phyloP scores from a whole-genome alignment of 1,140 invertebrate genomes.

The Camponotus floridanus region DNA sequence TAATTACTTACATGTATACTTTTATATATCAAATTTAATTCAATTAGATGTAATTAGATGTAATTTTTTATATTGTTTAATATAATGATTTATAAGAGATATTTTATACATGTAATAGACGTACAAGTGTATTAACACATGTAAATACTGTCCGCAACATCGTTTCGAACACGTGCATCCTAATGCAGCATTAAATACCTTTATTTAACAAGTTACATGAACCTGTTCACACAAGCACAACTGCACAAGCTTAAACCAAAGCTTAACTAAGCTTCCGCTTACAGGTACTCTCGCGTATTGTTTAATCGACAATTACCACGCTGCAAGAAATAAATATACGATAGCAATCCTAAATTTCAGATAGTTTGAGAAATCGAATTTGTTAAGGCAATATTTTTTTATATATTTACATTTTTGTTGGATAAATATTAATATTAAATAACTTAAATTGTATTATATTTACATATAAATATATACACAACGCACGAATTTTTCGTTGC shows the following conservation, averaged over 20 bases:
- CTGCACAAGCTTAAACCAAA: constrained; percentile 67
- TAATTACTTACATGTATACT: neutral
- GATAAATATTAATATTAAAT: neutral
- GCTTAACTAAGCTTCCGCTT: constrained; percentile 72
- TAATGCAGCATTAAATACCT: constrained; percentile 57
- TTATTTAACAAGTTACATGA: constrained; percentile 54
- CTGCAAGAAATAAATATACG: constrained; percentile 2
- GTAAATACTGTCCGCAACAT: constrained; percentile 36
- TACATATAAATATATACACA: neutral
- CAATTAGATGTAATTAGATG: neutral
- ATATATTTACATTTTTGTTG: neutral
- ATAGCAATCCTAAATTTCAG: neutral
- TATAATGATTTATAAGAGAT: neutral
- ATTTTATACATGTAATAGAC: neutral
- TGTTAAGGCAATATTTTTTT: neutral
- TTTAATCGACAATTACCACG: constrained; percentile 59
- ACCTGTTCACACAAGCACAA: constrained; percentile 57
- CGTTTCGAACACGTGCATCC: constrained; percentile 25
- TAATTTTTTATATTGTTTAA: neutral
- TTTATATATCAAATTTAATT: neutral
- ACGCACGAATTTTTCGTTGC: neutral
- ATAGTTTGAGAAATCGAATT: constrained; percentile 13
- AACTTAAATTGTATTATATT: neutral
- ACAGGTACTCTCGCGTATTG: constrained; percentile 46
- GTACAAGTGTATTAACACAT: neutral